A percentile compares a stretch with the other conserved stretches of the same genome.
Conservation (phyloP, 1,140 invertebrate species). For the Macrocentrus cingulum region DNA sequence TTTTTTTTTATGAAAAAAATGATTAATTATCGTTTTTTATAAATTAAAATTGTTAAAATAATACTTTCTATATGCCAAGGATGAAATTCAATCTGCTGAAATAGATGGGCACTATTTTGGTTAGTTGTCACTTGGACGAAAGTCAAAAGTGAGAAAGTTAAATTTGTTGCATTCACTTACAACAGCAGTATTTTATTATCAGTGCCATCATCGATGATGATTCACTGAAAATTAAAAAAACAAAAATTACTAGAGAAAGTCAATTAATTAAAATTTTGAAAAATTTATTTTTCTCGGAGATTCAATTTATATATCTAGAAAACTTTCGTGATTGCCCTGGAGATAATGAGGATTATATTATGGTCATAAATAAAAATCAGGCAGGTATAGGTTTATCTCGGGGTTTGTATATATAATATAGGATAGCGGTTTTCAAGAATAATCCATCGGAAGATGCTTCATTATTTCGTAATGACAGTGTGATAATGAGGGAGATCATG, state of each 20-base stretch:
- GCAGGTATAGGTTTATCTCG: too few species aligned
- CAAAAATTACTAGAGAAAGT: too few species aligned
- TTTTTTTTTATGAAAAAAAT: too few species aligned
- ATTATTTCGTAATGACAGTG: constrained; percentile 1
- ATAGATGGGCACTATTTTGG: background rate
- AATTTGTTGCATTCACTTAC: background rate
- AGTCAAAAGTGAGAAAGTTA: constrained; percentile 3
- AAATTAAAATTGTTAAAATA: too few species aligned
- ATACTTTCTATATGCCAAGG: background rate
- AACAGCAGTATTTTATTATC: background rate
- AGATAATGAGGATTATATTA: too few species aligned
- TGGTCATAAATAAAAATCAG: too few species aligned
- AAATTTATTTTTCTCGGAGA: too few species aligned
- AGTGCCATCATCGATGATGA: background rate
- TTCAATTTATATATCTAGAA: too few species aligned
- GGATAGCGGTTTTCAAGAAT: background rate
- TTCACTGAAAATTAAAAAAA: too few species aligned
- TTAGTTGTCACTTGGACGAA: background rate
- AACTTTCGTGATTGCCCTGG: too few species aligned
- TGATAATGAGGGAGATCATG: background rate
- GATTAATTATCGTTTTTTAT: too few species aligned
- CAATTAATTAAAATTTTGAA: too few species aligned
- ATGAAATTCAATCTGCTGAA: background rate
- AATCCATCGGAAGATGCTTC: background rate
- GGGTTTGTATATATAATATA: background rate